Evolutionary conservation across 2,113 vertebrate species (phyloP).

Genomic region (Scalopus aquaticus): DNA sequence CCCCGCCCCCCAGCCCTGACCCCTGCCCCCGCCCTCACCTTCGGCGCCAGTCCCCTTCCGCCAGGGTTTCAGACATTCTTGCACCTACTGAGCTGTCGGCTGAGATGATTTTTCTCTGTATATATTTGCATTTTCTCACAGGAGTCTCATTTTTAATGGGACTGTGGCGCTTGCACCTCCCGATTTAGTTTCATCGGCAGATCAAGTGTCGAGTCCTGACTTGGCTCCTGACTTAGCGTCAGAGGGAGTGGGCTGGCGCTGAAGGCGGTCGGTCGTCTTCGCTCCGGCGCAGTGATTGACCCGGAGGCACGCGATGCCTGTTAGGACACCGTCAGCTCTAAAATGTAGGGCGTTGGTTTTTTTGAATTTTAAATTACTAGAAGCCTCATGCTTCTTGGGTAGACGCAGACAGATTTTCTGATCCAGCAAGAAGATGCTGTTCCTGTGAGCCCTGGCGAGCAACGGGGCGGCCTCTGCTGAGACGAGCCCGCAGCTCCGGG

Average conservation of each 20-base stretch:
- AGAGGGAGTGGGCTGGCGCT: no score
- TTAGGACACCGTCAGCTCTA: not conserved
- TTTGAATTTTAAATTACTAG: constrained; percentile 50
- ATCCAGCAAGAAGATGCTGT: not conserved
- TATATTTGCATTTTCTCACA: constrained; percentile 64
- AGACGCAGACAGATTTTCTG: constrained; percentile 3
- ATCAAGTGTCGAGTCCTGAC: constrained; percentile 13
- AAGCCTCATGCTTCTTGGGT: not conserved
- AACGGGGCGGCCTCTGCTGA: no score
- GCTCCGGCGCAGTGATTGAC: not conserved
- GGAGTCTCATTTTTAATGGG: constrained; percentile 53
- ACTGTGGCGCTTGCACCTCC: constrained; percentile 57
- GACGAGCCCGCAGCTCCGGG: no score
- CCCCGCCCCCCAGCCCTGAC: no score
- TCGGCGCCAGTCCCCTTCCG: not conserved
- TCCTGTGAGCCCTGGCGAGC: not conserved
- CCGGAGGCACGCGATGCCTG: constrained; percentile 2
- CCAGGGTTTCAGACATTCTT: constrained; percentile 18
- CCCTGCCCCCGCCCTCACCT: not conserved
- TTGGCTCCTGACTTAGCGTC: no score
- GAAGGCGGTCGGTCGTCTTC: constrained; percentile 59
- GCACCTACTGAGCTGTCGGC: constrained; percentile 11
- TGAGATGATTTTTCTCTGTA: constrained; percentile 59
- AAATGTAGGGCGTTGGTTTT: constrained; percentile 20
- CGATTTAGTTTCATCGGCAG: constrained; percentile 56